Evolutionary conservation across 2,888 invertebrate genomes (phyloP), one percentile per base, ranked within the genome.

Genomic region (Diachrysia chrysitis): DNA sequence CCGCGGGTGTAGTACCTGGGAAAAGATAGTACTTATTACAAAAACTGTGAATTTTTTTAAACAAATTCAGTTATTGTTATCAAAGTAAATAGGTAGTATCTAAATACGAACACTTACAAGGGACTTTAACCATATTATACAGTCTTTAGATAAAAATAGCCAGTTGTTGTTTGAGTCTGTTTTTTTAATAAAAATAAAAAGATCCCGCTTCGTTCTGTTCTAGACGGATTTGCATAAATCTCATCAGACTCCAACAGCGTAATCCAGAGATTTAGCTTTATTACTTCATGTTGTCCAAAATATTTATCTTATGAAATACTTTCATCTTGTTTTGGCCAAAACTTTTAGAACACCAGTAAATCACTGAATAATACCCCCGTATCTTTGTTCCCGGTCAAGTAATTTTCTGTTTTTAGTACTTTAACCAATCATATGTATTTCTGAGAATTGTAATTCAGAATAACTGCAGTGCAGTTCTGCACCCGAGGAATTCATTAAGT

Each of bases 1-100:
- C 99, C 99, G 69, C 97, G 97, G 16, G 96, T 96, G 94, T 99
- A 99, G 91, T 99, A 99, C 85, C 94, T 94, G 89, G 72, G 0
- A 14, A 16, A 25, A 16, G 16, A 14, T 16, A 14, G 16, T 6
- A 16, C 25, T 12, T 25, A 25, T n/a, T n/a, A 42, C 42, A 42
- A 14, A 16, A n/a, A n/a, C n/a, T n/a, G n/a, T n/a, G n/a, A n/a
- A n/a, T n/a, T n/a, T n/a, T n/a, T n/a, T n/a, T n/a, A n/a, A n/a
- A n/a, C n/a, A n/a, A n/a, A n/a, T n/a, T n/a, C n/a, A n/a, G n/a
- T n/a, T n/a, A n/a, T n/a, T n/a, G n/a, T n/a, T n/a, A n/a, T n/a
- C n/a, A n/a, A n/a, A n/a, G n/a, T n/a, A n/a, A n/a, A n/a, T n/a
- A n/a, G n/a, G n/a, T n/a, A n/a, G n/a, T 10, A 48, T 19, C 14